Percentiles rank a stretch among this genome's conserved stretches.
Conservation (phyloP, 2,888 invertebrate genomes). For the Drosophila peninsularis region DNA sequence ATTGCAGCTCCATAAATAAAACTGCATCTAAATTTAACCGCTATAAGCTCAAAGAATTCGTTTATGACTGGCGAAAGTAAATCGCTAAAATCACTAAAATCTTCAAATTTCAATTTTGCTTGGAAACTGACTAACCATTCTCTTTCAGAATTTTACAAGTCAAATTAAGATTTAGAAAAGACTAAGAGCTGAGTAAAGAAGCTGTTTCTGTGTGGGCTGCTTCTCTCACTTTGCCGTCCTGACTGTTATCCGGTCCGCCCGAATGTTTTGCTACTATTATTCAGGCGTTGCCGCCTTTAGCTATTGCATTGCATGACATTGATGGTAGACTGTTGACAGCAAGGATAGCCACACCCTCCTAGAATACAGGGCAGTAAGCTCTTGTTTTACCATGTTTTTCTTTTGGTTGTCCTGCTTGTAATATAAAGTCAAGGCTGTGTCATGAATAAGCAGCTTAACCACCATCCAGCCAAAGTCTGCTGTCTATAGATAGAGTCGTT, state of each 20-base stretch:
- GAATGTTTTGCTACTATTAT: constrained; percentile 17
- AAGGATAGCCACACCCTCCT: constrained; percentile 9
- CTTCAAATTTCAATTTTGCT: neutral
- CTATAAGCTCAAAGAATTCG: too few species aligned
- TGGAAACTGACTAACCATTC: neutral
- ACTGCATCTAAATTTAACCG: neutral
- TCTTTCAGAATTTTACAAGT: neutral
- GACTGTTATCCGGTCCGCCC: neutral
- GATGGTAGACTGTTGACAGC: constrained; percentile 58
- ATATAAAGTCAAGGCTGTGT: constrained; percentile 4
- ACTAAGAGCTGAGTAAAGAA: neutral
- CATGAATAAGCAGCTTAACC: neutral
- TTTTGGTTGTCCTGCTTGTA: constrained; percentile 35
- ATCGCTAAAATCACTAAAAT: neutral
- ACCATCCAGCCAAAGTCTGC: neutral
- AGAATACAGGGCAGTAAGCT: constrained; percentile 1
- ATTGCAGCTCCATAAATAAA: neutral
- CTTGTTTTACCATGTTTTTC: neutral
- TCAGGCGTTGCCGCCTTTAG: constrained; percentile 22
- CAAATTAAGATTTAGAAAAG: neutral
- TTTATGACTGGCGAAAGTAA: neutral
- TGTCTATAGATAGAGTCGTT: neutral
- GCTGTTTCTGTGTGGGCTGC: neutral
- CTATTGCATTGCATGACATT: constrained; percentile 60
- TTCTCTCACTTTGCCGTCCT: neutral